Evolutionary conservation across 1,140 invertebrate species (phyloP), one percentile per base, ranked within the genome.

Genomic region (Aphaenogaster floridana): DNA sequence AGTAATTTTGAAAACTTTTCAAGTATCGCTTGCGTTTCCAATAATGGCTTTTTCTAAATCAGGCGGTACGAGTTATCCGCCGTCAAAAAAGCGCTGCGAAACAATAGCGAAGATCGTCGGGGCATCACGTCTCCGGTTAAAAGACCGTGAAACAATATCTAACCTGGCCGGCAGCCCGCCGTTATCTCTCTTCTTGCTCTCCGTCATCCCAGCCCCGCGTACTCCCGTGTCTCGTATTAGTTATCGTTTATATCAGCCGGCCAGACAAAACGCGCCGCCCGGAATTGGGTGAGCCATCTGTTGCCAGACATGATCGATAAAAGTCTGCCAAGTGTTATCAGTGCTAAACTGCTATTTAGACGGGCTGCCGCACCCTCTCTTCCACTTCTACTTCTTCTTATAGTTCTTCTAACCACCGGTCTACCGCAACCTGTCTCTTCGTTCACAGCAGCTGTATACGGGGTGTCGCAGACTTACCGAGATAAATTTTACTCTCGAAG

Each of bases 301-400:
- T 95, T 95, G 94, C 94, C 94, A 95, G 93, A 94, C 94, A 95
- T 94, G 93, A 95, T 95, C 94, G 94, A 95, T 95, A 95, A 95
- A 95, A 95, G 93, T 94, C 92, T 92, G 91, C 93, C 94, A 93
- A 95, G 93, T 95, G 93, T 94, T 95, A 95, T 95, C 92, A 94
- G 93, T 92, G 93, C 93, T 94, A 94, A 94, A 93, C 93, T 94
- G 92, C 92, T 93, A 91, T 93, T 93, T 93, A 89, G 88, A 91
- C 92, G 90, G 90, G 91, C 92, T 93, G 90, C 88, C 90, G 84
- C 89, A 81, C 89, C n/a, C 79, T 64, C 50, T 80, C 80, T 66
- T 34, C 66, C 45, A 42, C 69, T 78, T 59, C 52, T 57, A 39
- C 54, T 54, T 52, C 52, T 81, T 71, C 80, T 80, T 88, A 79